These are phyloP conservation scores for Busseola fusca DNA, from an alignment of 2,888 invertebrate species.

Conservation along the genomic window DNA sequence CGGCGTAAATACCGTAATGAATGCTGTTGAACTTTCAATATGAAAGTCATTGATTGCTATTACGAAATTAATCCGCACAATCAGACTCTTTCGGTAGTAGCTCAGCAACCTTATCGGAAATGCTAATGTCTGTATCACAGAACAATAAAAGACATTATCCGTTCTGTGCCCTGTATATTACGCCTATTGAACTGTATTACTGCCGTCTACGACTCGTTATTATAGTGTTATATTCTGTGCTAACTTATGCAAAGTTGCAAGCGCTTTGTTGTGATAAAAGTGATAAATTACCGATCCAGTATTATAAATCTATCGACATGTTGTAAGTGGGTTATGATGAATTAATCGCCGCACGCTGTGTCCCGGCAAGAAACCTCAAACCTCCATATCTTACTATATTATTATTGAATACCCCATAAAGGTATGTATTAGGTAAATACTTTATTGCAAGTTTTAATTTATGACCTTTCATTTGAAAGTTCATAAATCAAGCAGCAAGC, in stretches of 20 bases:
- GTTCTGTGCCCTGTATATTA: no score
- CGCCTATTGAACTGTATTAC: neutral
- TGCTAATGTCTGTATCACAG: neutral
- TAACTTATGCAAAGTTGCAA: slow-evolving; percentile 15
- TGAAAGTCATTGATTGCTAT: no score
- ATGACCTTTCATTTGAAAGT: neutral
- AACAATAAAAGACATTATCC: no score
- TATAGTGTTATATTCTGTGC: slow-evolving; percentile 9
- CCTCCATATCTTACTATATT: neutral
- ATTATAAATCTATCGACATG: slow-evolving; percentile 31
- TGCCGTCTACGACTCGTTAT: neutral
- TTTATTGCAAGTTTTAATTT: neutral
- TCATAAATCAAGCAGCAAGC: no score
- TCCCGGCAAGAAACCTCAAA: neutral
- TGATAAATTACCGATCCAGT: slow-evolving; percentile 25
- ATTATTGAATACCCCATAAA: neutral
- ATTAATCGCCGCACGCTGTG: slow-evolving; percentile 11
- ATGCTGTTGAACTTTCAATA: no score
- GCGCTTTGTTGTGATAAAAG: slow-evolving; percentile 27
- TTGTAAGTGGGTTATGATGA: slow-evolving; percentile 12
- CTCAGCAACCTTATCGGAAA: neutral
- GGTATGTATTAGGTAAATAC: neutral
- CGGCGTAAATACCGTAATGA: no score
- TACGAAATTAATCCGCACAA: no score
- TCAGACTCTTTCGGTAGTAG: no score